Base-by-base conservation (phyloP, 2,113 vertebrate genomes). In the Campylomormyrus tamandua region DNA sequence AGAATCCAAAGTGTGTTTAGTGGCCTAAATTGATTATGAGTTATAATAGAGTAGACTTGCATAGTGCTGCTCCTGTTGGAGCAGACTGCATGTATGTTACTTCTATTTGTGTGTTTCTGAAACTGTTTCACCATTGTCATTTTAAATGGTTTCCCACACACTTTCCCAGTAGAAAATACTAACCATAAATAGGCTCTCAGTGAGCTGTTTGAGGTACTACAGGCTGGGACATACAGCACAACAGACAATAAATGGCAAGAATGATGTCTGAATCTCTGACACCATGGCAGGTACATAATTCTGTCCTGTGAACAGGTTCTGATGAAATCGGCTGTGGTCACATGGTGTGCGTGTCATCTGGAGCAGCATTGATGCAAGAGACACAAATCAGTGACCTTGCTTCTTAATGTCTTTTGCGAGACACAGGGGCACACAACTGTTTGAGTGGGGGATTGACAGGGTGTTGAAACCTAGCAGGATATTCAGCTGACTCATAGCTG, bases 401-500 rank as follows among this genome's bases (percentile, higher is more conserved):
- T 50, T 80, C 48, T 48, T 66, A 80, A 46, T 10, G 88, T 89
- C 66, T 31, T 31, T 53, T n/a, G 70, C 5, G 48, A 89, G 70
- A 52, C 70, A 89, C 35, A 77, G 74, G 70, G 88, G 50, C 35
- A 31, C 88, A 80, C 88, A 80, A 46, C 70, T 89, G 88, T 53
- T 80, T 49, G 49, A 31, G n/a, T 50, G 85, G 8, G 49, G 85
- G 49, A 39, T 27, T 27, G 88, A 53, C 66, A 11, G 70, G n/a
- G n/a, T 89, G 46, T 49, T 89, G 66, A 50, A 89, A 42, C 31
- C 46, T 80, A 80, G 88, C 66, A 80, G 70, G 27, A 24, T 49
- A 50, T 77, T 53, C 70, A 46, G 86, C 48, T 90, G 89, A 46
- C 27, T 84, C 83, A 87, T 62, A 88, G 74, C 45, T 39, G 24